Evolutionary conservation across 2,113 vertebrate genomes (phyloP).

Genomic region (Empidonax alnorum): DNA sequence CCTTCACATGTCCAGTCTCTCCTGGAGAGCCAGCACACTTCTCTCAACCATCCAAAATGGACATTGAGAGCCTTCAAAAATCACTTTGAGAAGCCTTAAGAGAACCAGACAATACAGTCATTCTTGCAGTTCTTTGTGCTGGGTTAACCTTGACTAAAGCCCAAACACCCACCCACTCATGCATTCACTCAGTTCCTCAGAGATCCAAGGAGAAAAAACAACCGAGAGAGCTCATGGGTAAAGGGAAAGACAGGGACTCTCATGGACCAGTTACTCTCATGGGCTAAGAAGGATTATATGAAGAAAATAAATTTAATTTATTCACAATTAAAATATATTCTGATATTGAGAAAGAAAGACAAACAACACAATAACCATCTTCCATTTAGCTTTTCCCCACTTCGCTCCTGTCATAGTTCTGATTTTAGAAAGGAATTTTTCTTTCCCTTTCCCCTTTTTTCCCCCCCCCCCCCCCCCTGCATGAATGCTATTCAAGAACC

Average conservation of each 20-base stretch:
- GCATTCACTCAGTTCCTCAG: neutral
- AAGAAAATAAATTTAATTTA: neutral
- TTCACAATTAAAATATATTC: neutral
- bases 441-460: too few relatives aligned
- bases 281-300: neutral
- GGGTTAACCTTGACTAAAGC: neutral
- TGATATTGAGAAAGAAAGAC: neutral
- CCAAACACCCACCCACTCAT: neutral
- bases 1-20: neutral
- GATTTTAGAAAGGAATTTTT: too few relatives aligned
- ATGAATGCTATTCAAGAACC: too few relatives aligned
- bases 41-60: neutral
- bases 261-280: neutral
- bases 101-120: neutral
- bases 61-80: neutral
- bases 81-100: neutral
- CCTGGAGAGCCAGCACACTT: neutral
- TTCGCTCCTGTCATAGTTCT: too few relatives aligned
- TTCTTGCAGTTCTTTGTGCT: neutral
- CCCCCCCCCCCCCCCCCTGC: too few relatives aligned
- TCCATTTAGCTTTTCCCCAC: neutral
- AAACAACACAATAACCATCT: neutral
- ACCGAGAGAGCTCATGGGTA: accelerated
- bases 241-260: neutral
- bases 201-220: neutral